phyloP scores from a whole-genome alignment of 2,888 invertebrate species.

The Ochropleura plecta region DNA sequence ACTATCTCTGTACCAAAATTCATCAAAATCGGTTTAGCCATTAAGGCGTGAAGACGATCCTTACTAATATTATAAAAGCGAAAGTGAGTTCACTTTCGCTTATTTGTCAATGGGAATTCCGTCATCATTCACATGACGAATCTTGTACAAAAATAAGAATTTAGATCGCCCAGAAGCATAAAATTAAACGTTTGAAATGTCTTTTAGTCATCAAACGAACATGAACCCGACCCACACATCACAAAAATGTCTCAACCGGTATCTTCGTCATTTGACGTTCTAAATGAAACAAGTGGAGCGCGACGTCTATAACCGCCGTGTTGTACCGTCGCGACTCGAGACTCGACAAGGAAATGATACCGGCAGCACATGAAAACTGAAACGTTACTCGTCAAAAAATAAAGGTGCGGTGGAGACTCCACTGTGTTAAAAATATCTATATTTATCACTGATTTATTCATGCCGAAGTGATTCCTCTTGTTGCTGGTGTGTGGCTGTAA shows the following conservation, averaged over 20 bases:
- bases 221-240: conserved; percentile 5
- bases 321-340: conserved; percentile 46
- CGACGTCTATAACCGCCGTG: conserved; percentile 48
- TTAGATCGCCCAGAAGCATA: not conserved
- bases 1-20: too few species aligned
- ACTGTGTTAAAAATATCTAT: not conserved
- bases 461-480: not conserved
- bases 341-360: conserved; percentile 70
- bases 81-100: too few species aligned
- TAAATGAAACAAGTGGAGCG: conserved; percentile 66
- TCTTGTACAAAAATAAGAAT: too few species aligned
- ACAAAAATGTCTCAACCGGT: conserved; percentile 32
- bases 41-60: too few species aligned
- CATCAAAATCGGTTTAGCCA: too few species aligned
- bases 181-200: not conserved
- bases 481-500: too few species aligned
- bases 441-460: not conserved
- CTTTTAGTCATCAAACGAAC: conserved; percentile 25
- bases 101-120: too few species aligned
- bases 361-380: conserved; percentile 44
- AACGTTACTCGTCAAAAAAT: conserved; percentile 30
- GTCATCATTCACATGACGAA: too few species aligned
- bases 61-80: too few species aligned
- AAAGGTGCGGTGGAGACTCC: conserved; percentile 15
- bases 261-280: conserved; percentile 59